A percentile compares a stretch with the other conserved stretches of the same genome.
These are phyloP conservation scores for Drosophila limbata DNA, from an alignment of 2,888 invertebrate species.

Conservation along the genomic window DNA sequence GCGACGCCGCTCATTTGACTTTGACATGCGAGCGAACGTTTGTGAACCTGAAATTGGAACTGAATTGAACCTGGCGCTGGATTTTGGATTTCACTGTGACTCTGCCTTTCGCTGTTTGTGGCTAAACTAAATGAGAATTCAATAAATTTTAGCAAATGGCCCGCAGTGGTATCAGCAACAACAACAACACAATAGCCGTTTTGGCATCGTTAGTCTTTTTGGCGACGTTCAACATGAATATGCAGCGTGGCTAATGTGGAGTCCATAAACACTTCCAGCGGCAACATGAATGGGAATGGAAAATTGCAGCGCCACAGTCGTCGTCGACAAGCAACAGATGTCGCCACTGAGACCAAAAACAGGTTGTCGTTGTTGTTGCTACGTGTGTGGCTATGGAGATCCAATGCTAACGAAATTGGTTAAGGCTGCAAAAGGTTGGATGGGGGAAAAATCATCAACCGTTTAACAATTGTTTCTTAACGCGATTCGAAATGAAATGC, in stretches of 20 bases:
- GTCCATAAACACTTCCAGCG: conserved; percentile 83
- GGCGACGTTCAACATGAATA: conserved; percentile 83
- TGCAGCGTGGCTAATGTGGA: conserved; percentile 83
- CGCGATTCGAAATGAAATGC: conserved; percentile 77
- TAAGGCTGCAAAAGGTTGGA: conserved; percentile 39
- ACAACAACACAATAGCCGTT: conserved; percentile 70
- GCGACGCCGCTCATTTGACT: conserved; percentile 61
- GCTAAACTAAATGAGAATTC: conserved; percentile 79
- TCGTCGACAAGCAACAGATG: conserved; percentile 59
- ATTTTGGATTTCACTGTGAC: conserved; percentile 33
- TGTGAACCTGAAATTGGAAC: conserved; percentile 29
- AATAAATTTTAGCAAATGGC: conserved; percentile 80
- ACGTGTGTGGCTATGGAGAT: conserved; percentile 66
- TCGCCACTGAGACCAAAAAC: conserved; percentile 50
- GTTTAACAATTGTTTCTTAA: conserved; percentile 79
- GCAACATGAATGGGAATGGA: conserved; percentile 67
- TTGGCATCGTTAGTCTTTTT: conserved; percentile 73
- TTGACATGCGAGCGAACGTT: conserved; percentile 53
- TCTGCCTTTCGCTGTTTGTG: conserved; percentile 20
- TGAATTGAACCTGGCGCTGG: conserved; percentile 19
- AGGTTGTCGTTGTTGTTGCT: conserved; percentile 62
- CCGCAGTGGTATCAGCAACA: conserved; percentile 43
- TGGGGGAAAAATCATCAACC: conserved; percentile 22
- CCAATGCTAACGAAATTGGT: conserved; percentile 15
- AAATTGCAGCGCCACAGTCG: conserved; percentile 35